A percentile compares a stretch with the other conserved stretches of the same genome.
These are phyloP conservation scores for Mystacornis crossleyi DNA, from an alignment of 2,113 vertebrate species.

Conservation along the genomic window DNA sequence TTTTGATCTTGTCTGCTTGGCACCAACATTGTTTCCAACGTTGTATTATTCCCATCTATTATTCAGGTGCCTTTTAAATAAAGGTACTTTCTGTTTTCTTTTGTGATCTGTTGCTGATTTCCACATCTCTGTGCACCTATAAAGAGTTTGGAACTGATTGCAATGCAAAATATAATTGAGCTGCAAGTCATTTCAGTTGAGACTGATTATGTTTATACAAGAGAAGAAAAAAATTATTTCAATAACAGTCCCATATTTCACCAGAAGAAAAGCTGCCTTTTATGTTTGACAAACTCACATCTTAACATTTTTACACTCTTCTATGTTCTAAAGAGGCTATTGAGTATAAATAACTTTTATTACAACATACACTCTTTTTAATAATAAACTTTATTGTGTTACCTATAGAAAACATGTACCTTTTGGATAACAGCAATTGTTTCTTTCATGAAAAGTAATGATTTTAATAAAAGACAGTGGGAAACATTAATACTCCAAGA, in stretches of 20 bases:
- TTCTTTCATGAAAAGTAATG: slow-evolving; percentile 20
- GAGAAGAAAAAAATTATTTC: slow-evolving; percentile 10
- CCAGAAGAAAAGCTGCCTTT: slow-evolving; percentile 26
- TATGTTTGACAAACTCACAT: slow-evolving; percentile 42
- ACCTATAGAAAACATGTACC: slow-evolving; percentile 16
- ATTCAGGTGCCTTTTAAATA: background rate
- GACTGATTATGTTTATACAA: slow-evolving; percentile 47
- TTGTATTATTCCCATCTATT: background rate
- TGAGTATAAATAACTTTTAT: slow-evolving; percentile 46
- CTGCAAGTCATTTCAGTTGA: slow-evolving; percentile 48
- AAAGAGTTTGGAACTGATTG: slow-evolving; percentile 46
- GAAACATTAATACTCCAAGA: background rate
- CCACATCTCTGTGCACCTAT: background rate
- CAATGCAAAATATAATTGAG: slow-evolving; percentile 50
- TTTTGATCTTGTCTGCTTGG: background rate
- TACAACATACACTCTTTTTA: background rate
- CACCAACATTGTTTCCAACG: background rate
- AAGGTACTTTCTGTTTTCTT: background rate
- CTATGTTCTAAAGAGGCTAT: background rate
- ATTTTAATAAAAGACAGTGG: slow-evolving; percentile 36
- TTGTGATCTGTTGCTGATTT: background rate
- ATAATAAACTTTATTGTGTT: slow-evolving; percentile 57
- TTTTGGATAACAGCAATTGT: slow-evolving; percentile 18
- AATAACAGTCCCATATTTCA: slow-evolving; percentile 23
- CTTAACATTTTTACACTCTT: background rate